A percentile compares a stretch with the other conserved stretches of the same genome.
Conservation (phyloP, 2,888 invertebrate species). For the Scotopteryx bipunctaria region DNA sequence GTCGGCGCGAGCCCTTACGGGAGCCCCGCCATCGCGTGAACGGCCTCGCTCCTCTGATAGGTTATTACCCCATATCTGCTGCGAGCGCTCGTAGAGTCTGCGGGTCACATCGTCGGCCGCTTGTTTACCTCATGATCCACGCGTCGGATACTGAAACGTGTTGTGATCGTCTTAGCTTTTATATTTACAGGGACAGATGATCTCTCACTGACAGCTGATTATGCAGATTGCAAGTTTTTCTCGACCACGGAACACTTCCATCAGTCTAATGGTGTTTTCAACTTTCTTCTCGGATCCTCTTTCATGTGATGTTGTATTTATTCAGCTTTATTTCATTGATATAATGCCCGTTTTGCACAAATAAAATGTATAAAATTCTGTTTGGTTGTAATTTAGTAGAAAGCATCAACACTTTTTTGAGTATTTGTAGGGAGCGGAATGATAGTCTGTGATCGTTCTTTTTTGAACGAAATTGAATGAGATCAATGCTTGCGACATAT, state of each 20-base stretch:
- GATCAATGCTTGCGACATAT: conserved; percentile 35
- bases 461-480: conserved; percentile 42
- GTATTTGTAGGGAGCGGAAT: conserved; percentile 71
- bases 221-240: conserved; percentile 83
- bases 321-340: conserved; percentile 70
- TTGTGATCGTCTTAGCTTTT: conserved; percentile 80
- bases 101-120: conserved; percentile 69
- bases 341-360: conserved; percentile 67
- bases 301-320: conserved; percentile 58
- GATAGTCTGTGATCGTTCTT: conserved; percentile 69
- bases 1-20: conserved; percentile 63
- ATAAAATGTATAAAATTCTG: conserved; percentile 77
- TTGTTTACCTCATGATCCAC: conserved; percentile 71
- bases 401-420: conserved; percentile 84
- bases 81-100: conserved; percentile 55
- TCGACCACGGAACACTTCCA: conserved; percentile 77
- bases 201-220: conserved; percentile 84
- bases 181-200: conserved; percentile 84
- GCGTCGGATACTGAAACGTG: conserved; percentile 63
- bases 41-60: conserved; percentile 71
- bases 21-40: conserved; percentile 70
- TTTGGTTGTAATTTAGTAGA: conserved; percentile 82
- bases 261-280: conserved; percentile 66
- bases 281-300: conserved; percentile 54
- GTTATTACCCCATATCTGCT: conserved; percentile 82